Percentiles rank a stretch among this genome's conserved stretches.
Evolutionary conservation across 2,113 vertebrate species (phyloP).

Genomic region (Leucosticte australis): DNA sequence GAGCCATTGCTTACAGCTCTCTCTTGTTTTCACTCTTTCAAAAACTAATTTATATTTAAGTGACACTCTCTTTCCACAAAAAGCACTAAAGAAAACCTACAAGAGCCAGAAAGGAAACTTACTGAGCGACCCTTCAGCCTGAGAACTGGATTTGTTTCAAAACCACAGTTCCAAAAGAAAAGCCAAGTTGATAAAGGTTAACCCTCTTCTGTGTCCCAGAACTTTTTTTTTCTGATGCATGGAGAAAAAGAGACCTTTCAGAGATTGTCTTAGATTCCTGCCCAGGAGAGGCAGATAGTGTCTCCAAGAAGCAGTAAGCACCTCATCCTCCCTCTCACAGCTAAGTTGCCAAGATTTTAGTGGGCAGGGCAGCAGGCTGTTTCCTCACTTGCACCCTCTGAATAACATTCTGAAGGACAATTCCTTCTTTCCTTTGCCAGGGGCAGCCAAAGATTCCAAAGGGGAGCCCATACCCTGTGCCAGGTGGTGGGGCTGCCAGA

Average conservation of each 20-base stretch:
- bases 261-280: not conserved
- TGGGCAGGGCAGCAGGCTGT: fast-evolving
- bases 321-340: not conserved
- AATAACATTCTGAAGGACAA: not conserved
- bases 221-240: not conserved
- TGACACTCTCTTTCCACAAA: conserved; percentile 11
- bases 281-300: not conserved
- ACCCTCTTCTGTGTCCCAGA: not conserved
- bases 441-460: not conserved
- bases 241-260: not conserved
- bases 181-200: not conserved
- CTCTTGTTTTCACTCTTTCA: conserved; percentile 21
- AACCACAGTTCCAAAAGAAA: not conserved
- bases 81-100: conserved; percentile 22
- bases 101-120: not conserved
- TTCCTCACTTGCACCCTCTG: not conserved
- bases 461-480: fast-evolving
- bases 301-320: not conserved
- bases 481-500: fast-evolving
- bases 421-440: not conserved
- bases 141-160: not conserved
- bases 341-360: not conserved
- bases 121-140: not conserved
- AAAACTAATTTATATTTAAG: conserved; percentile 67
- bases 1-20: not conserved